Evolutionary conservation across 1,140 invertebrate genomes (phyloP), one percentile per base, ranked within the genome.

Genomic region (Melanaphis sacchari): DNA sequence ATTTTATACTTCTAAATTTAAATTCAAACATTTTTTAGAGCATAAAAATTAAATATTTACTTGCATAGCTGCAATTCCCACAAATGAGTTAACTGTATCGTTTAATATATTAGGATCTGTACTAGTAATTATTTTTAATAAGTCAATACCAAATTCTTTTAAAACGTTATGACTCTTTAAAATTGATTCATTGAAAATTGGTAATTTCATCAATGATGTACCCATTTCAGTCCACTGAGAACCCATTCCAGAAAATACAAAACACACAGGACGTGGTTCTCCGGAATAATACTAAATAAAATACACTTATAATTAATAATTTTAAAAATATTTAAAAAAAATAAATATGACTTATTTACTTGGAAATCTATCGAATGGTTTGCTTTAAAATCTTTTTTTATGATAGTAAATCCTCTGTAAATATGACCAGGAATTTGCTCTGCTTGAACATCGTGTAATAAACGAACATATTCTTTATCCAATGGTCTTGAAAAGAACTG

Each of bases 241-340:
- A 11, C 98, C 98, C 97, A 99, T 98, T 90, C 98, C 98, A 94
- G 98, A 97, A 95, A 98, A 99, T 22, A 99, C 96, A 95, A 97
- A 98, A 96, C 98, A 98, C 0, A 99, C 95, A 36, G 98, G 97
- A 94, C 96, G 95, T 93, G 96, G 96, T 15, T 96, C 95, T 1
- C 96, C 97, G 0, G 96, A 95, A 94, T 96, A 97, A 95, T 96
- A 96, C 89, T 96, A 95, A 24, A 96, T 95, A 82, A 94, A 49
- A 93, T n/a, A 89, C 40, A 52, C 21, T n/a, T 90, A 18, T 36
- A n/a, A 91, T 59, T 46, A 84, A 41, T 84, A 26, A 4, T 41
- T 84, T 4, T 40, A 40, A 59, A 52, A 85, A 38, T 54, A 59
- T 89, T 91, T 93, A 81, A 41, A 84, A 15, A 59, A 81, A 43